phyloP scores from a whole-genome alignment of 2,888 invertebrate species.

The Acanthosepion pharaonis region DNA sequence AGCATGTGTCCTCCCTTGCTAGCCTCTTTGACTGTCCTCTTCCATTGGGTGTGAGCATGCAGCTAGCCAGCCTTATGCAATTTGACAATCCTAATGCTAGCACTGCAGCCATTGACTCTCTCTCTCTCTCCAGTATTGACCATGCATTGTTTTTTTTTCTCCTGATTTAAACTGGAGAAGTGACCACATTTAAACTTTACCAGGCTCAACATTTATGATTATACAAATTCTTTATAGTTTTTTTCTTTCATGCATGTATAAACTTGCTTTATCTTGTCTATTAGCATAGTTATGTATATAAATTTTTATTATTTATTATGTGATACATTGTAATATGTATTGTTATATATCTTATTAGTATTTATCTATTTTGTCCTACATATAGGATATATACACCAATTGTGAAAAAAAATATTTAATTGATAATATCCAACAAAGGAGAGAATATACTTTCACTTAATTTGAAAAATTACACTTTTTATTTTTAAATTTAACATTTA shows the following conservation, averaged over 20 bases:
- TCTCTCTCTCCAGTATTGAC: not conserved
- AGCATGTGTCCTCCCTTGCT: conserved; percentile 33
- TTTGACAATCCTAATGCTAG: conserved; percentile 21
- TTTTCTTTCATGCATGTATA: not conserved
- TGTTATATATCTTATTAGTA: not conserved
- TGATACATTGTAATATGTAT: not conserved
- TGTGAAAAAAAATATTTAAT: not conserved
- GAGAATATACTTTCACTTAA: not conserved
- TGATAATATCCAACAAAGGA: not conserved
- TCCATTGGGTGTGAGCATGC: conserved; percentile 8
- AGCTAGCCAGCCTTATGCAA: conserved; percentile 33
- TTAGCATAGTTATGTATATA: not conserved
- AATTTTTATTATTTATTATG: not conserved
- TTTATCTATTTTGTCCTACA: not conserved
- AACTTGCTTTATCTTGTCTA: not conserved
- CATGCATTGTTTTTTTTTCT: not conserved
- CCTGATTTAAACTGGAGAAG: not conserved
- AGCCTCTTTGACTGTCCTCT: conserved; percentile 21
- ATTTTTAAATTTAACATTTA: no score
- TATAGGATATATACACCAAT: not conserved
- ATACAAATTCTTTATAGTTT: not conserved
- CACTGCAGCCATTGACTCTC: not conserved
- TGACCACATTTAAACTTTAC: not conserved
- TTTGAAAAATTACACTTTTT: not conserved
- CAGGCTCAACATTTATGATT: not conserved